Evolutionary conservation across 92 coral and sea anemone species (phyloP).

Genomic region (Ricordea florida): DNA sequence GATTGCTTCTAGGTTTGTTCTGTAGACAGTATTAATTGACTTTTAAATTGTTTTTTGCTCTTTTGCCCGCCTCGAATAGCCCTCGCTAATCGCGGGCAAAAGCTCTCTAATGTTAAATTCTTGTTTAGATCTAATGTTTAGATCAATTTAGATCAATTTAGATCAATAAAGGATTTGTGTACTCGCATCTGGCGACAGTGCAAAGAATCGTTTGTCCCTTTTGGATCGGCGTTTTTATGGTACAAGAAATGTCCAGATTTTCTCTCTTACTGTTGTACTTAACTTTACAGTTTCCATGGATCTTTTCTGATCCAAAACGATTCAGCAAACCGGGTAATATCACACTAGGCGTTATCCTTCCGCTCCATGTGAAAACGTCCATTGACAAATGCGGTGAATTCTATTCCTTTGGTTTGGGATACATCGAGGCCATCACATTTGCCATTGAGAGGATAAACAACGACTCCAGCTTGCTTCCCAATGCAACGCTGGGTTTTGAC

Average conservation of each 20-base stretch:
- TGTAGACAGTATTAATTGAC: too few species aligned
- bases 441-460: slow-evolving; percentile 63
- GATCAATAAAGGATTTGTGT: too few species aligned
- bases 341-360: slow-evolving; percentile 70
- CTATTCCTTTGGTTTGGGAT: slow-evolving; percentile 78
- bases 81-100: too few species aligned
- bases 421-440: slow-evolving; percentile 67
- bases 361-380: slow-evolving; percentile 60
- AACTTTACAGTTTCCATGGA: neutral
- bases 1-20: too few species aligned
- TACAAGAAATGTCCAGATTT: neutral
- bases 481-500: slow-evolving; percentile 63
- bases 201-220: too few species aligned
- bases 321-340: slow-evolving; percentile 64
- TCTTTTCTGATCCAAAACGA: slow-evolving; percentile 12
- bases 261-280: neutral
- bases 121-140: too few species aligned
- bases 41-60: too few species aligned
- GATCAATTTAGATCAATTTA: too few species aligned
- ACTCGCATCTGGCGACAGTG: too few species aligned
- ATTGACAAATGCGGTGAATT: slow-evolving; percentile 66
- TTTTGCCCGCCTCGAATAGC: too few species aligned
- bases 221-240: too few species aligned
- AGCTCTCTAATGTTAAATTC: too few species aligned
- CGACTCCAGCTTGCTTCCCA: slow-evolving; percentile 49